These are phyloP conservation scores for Timema podura DNA, from an alignment of 2,888 invertebrate species.

Conservation along the genomic window DNA sequence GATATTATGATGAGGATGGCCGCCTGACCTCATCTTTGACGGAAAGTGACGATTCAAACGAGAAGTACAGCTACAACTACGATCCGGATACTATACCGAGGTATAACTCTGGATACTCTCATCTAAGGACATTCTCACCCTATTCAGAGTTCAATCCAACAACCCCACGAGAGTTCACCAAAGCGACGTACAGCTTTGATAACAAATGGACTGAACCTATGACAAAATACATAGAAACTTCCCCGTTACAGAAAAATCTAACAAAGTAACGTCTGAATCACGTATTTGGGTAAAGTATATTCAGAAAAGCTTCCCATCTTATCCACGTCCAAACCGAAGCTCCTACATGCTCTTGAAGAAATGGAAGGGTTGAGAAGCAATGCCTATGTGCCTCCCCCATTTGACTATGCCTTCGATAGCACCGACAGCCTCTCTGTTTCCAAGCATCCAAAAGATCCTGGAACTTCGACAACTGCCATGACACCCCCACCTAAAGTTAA, in stretches of 20 bases:
- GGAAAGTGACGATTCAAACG: not conserved
- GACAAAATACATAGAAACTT: too few relatives aligned
- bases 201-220: too few relatives aligned
- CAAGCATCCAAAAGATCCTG: not conserved
- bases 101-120: too few relatives aligned
- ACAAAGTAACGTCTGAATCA: too few relatives aligned
- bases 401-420: slow-evolving; percentile 6
- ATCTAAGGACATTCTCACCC: not conserved
- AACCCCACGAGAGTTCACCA: not conserved
- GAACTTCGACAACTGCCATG: not conserved
- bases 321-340: slow-evolving; percentile 7
- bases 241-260: too few relatives aligned
- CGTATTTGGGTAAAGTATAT: not conserved
- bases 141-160: not conserved
- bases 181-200: too few relatives aligned
- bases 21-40: not conserved
- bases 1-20: not conserved
- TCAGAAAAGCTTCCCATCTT: not conserved
- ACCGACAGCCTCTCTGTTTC: not conserved
- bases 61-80: not conserved
- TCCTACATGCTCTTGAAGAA: slow-evolving; percentile 11
- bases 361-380: slow-evolving; percentile 3
- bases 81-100: not conserved
- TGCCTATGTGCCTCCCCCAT: slow-evolving; percentile 8
- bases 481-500: too few relatives aligned